Conservation (phyloP, 2,113 vertebrate species). For the Fulica atra region DNA sequence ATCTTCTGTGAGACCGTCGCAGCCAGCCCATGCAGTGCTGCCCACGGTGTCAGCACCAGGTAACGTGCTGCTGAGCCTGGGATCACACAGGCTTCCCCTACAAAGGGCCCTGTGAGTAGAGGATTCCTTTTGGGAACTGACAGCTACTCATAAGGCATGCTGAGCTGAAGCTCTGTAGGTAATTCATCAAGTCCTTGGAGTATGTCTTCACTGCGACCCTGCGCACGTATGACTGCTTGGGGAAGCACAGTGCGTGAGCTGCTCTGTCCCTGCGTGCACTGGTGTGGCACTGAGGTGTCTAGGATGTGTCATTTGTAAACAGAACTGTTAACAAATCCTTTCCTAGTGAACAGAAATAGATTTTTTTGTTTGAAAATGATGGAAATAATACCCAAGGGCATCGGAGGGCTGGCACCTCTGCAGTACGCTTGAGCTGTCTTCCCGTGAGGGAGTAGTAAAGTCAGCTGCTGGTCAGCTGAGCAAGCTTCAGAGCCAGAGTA, state of each 20-base stretch:
- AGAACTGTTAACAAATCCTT: neutral
- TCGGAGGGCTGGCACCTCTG: neutral
- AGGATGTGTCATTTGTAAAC: neutral
- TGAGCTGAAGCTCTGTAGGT: neutral
- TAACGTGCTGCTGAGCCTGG: neutral
- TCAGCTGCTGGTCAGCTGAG: constrained; percentile 34
- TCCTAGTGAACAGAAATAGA: neutral
- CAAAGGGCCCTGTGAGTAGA: neutral
- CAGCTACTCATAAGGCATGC: neutral
- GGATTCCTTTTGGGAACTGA: neutral
- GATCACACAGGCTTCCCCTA: neutral
- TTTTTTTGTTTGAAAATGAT: neutral
- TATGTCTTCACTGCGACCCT: neutral
- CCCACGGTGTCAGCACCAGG: constrained; percentile 72
- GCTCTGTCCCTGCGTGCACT: neutral
- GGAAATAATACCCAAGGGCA: neutral
- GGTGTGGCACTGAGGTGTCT: neutral
- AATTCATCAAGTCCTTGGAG: neutral
- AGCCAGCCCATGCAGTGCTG: constrained; percentile 52
- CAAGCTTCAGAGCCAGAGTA: neutral
- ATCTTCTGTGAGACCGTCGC: constrained; percentile 71
- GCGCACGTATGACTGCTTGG: neutral
- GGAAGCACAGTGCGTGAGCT: neutral
- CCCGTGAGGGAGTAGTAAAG: neutral
- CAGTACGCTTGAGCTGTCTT: neutral